Evolutionary conservation across 1,140 invertebrate genomes (phyloP).

Genomic region (Asobara japonica): DNA sequence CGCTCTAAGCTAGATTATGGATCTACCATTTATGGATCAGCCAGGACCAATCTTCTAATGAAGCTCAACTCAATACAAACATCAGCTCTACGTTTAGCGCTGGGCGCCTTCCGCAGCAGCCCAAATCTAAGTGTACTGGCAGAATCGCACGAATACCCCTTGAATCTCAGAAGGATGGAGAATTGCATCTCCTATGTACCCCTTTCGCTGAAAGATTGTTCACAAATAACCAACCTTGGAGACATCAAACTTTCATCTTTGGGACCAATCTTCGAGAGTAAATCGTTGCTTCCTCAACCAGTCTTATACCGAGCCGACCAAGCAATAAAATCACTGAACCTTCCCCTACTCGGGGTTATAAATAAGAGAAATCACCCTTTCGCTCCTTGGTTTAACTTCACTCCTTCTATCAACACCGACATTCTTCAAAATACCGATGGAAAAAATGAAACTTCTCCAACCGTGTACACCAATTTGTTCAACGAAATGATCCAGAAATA

Average conservation of each 20-base stretch:
- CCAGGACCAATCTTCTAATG: neutral
- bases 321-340: neutral
- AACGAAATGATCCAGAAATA: conserved; percentile 24
- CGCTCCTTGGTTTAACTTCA: conserved; percentile 10
- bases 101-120: neutral
- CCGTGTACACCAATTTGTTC: conserved; percentile 10
- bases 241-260: neutral
- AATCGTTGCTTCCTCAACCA: conserved; percentile 11
- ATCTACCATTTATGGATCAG: neutral
- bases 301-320: neutral
- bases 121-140: neutral
- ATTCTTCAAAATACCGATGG: neutral
- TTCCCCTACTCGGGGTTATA: neutral
- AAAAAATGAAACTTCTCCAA: neutral
- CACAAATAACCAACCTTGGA: neutral
- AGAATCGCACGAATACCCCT: neutral
- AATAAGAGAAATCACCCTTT: conserved; percentile 4
- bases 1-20: conserved; percentile 17
- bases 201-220: neutral
- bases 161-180: neutral
- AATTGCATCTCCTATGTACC: neutral
- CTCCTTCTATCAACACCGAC: conserved; percentile 19
- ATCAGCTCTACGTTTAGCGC: neutral
- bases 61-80: neutral
- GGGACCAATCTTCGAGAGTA: neutral